Base-by-base conservation (phyloP, 64 coral and sea anemone species). In the Catalaphyllia jardinei region DNA sequence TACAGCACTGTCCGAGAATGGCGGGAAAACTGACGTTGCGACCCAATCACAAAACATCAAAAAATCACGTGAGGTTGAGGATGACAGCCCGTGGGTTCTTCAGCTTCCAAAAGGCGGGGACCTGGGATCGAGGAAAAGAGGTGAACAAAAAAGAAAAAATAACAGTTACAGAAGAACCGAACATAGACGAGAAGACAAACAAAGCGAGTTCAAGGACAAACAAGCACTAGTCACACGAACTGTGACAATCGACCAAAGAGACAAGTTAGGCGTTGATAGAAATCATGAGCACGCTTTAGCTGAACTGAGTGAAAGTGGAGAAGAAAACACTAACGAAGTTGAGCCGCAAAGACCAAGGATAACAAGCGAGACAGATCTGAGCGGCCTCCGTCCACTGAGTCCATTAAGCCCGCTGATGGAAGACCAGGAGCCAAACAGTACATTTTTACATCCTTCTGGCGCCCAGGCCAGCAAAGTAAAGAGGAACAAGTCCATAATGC, bases 321-420 rank as follows among this genome's bases (percentile, higher is more conserved):
- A 52, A 25, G 31, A 71, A 61, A 55, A 31, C 8, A 27, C 11
- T 8, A 22, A 63, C 10, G 59, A 81, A 0, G 19, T 17, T n/a
- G 81, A 39, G 1, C 65, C 39, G n/a, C n/a, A n/a, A n/a, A n/a
- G n/a, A 85, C 63, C 62, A 4, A 35, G 62, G 33, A 35, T 3
- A 15, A n/a, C 63, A 17, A 85, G 81, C 38, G 62, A 71, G 39
- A 24, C 81, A 3, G 63, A n/a, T 22, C 33, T 51, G 13, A n/a
- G 13, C 35, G 46, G 65, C 38, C 29, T 57, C 15, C 54, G 54
- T 16, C 11, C 54, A 12, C 1, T 57, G 54, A 57, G 39, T 24
- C 63, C 81, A 8, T 31, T 71, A 10, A 85, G 81, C 24, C 81
- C 81, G 24, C 25, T 85, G n/a, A 71, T 85, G 62, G 63, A 52